Evolutionary conservation across 64 coral and sea anemone species (phyloP).

Genomic region (Pachyseris speciosa): DNA sequence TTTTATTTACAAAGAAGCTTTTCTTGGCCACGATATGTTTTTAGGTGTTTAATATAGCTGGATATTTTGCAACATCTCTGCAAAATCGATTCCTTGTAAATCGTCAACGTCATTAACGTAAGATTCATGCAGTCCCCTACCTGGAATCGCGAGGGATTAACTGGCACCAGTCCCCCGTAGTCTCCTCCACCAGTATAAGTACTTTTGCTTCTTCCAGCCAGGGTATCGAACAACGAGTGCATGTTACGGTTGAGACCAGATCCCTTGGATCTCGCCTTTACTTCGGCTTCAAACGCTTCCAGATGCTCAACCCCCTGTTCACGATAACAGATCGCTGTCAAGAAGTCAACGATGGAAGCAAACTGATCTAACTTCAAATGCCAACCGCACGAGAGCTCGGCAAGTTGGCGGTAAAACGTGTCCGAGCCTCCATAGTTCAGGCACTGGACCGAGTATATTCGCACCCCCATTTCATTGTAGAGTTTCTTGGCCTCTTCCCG

Average conservation of each 20-base stretch:
- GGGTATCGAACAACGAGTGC: constrained; percentile 93
- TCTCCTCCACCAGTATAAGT: constrained; percentile 26
- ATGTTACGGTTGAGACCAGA: constrained; percentile 89
- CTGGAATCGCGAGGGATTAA: constrained; percentile 91
- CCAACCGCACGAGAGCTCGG: constrained; percentile 91
- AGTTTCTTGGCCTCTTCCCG: constrained; percentile 88
- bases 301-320: constrained; percentile 87
- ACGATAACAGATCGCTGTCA: constrained; percentile 93
- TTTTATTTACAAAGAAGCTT: no score
- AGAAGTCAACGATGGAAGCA: constrained; percentile 89
- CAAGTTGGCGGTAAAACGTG: constrained; percentile 85
- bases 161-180: constrained; percentile 48
- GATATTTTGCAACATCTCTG: no score
- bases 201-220: constrained; percentile 73
- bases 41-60: no score
- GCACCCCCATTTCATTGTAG: constrained; percentile 90
- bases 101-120: no score
- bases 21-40: no score
- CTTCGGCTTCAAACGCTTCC: constrained; percentile 89
- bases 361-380: constrained; percentile 99
- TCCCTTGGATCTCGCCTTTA: constrained; percentile 58
- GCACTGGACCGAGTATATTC: constrained; percentile 90
- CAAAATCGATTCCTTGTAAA: no score
- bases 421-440: constrained; percentile 64
- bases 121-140: neutral